Conservation (phyloP, 2,888 invertebrate genomes). For the Phlogophora meticulosa region DNA sequence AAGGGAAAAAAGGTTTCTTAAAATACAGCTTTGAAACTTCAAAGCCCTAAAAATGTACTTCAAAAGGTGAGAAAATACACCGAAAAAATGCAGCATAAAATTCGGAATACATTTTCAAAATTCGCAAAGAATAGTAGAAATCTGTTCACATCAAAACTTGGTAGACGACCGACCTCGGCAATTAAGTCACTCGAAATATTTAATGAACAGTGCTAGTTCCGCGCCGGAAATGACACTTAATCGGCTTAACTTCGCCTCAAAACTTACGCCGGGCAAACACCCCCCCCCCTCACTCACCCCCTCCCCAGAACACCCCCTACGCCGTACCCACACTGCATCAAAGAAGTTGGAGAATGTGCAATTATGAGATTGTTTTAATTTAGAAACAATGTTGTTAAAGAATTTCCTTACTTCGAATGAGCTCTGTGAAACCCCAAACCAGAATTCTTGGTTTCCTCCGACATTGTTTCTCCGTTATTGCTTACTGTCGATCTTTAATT, state of each 20-base stretch:
- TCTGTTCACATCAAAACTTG: constrained; percentile 81
- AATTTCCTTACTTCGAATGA: constrained; percentile 87
- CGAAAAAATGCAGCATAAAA: constrained; percentile 18
- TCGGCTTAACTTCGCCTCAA: constrained; percentile 89
- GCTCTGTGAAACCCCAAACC: constrained; percentile 86
- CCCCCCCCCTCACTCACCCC: constrained; percentile 62
- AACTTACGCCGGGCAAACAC: constrained; percentile 82
- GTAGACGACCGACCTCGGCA: constrained; percentile 84
- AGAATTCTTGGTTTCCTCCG: constrained; percentile 88
- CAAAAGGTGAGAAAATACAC: neutral
- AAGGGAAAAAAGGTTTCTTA: too few species aligned
- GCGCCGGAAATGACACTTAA: constrained; percentile 90
- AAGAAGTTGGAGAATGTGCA: constrained; percentile 90
- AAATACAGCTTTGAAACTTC: too few species aligned
- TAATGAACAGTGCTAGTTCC: constrained; percentile 90
- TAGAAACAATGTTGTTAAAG: constrained; percentile 90
- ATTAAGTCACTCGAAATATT: constrained; percentile 90
- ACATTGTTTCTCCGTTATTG: constrained; percentile 88
- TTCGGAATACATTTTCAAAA: constrained; percentile 49
- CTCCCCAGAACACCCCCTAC: constrained; percentile 51
- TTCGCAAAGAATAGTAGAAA: constrained; percentile 72
- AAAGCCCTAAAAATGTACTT: neutral
- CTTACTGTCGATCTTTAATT: constrained; percentile 79
- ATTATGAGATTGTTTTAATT: constrained; percentile 91
- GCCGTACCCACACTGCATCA: constrained; percentile 87